These are phyloP conservation scores for Agonopterix subpropinquella DNA, from an alignment of 2,888 invertebrate genomes.

Conservation along the genomic window DNA sequence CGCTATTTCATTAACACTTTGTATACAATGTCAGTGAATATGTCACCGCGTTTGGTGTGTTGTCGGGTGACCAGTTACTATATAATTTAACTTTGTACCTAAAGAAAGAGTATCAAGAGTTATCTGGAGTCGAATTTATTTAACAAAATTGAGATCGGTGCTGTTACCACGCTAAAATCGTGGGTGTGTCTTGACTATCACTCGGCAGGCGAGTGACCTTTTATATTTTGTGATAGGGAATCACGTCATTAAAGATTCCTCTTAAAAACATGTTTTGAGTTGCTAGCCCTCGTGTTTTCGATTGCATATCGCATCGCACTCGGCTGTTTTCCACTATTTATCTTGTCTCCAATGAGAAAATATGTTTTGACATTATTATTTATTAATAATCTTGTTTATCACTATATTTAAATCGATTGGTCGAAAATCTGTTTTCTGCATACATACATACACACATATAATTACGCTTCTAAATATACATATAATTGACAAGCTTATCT, in stretches of 20 bases:
- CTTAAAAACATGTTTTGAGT: conserved; percentile 62
- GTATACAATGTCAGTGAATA: too few species aligned
- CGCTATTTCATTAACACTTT: too few species aligned
- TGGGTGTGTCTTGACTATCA: conserved; percentile 68
- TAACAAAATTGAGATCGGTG: too few species aligned
- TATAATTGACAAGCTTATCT: too few species aligned
- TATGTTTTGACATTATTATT: conserved; percentile 46
- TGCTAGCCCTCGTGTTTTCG: conserved; percentile 58
- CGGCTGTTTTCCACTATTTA: conserved; percentile 65
- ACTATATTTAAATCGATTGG: conserved; percentile 1
- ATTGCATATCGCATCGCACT: conserved; percentile 49
- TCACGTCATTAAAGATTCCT: conserved; percentile 46
- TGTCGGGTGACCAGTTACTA: too few species aligned
- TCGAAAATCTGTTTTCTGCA: too few species aligned
- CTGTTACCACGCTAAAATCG: conserved; percentile 52
- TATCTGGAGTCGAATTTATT: too few species aligned
- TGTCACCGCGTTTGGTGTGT: too few species aligned
- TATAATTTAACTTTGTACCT: too few species aligned
- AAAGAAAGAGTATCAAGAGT: too few species aligned
- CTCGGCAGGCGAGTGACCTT: conserved; percentile 35
- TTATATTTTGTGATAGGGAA: conserved; percentile 34
- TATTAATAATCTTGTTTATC: conserved; percentile 48
- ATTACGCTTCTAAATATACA: too few species aligned
- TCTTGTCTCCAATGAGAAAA: conserved; percentile 64
- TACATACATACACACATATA: too few species aligned